Base-by-base conservation (phyloP, 2,888 invertebrate genomes). In the Herminia tarsipennalis region DNA sequence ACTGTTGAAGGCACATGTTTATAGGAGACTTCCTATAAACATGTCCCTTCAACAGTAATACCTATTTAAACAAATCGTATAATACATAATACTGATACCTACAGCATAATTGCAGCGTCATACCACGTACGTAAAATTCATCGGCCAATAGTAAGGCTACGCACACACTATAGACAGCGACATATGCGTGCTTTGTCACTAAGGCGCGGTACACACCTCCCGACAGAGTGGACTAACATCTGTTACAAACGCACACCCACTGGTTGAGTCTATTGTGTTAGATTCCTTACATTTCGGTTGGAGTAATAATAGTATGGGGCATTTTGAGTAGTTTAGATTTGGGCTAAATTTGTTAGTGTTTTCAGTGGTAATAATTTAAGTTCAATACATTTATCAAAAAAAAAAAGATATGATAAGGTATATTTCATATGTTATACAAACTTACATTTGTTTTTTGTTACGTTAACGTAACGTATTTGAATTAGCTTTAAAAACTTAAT, bases 231-330 rank as follows among this genome's bases (percentile, higher is more conserved):
- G 44, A 53, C 66, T 61, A 73, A 73, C 89, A 90, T 88, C 88
- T 88, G 89, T 88, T 78, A 81, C 80, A 77, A 51, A 76, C 78
- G 72, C 76, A 86, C 88, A 83, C 89, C 88, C 88, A 87, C 83
- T 54, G 59, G 62, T 54, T 38, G 45, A 51, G 42, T 39, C 57
- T 55, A 76, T 81, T 84, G 80, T 81, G 67, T 47, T 59, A 61
- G 51, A 25, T 44, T 66, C 70, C 73, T 73, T 74, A 73, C 66
- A 61, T 68, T 70, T 58, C 52, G 51, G 40, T 41, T 37, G 35
- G 27, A 17, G 14, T 27, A n/a, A n/a, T n/a, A n/a, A n/a, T n/a
- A n/a, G n/a, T n/a, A n/a, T 14, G n/a, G n/a, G 2, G 21, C 13
- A 20, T 21, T 14, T 21, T 33, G 5, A 13, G 2, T 12, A 21